Percentiles rank a stretch among this genome's conserved stretches.
Evolutionary conservation across 2,888 invertebrate genomes (phyloP).

Genomic region (Acanthosepion lycidas): DNA sequence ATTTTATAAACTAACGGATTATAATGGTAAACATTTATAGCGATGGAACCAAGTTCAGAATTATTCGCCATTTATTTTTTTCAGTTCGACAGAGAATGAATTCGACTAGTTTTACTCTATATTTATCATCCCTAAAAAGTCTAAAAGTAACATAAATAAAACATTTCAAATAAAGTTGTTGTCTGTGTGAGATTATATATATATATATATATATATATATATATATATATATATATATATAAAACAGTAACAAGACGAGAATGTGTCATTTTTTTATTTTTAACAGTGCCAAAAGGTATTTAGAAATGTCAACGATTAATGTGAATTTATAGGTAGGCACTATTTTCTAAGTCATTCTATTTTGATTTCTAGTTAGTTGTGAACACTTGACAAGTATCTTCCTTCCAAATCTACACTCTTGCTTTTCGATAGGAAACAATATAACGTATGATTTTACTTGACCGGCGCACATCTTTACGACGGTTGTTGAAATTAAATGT

Average conservation of each 20-base stretch:
- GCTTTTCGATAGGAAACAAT: background rate
- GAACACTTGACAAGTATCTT: background rate
- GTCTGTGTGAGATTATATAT: background rate
- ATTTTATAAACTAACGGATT: no score
- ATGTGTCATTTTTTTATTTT: no score
- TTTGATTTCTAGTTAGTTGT: background rate
- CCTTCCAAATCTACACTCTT: background rate
- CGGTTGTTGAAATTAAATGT: background rate
- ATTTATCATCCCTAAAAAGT: no score
- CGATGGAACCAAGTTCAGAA: no score
- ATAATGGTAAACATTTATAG: no score
- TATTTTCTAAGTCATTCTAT: background rate
- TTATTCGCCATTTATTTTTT: no score
- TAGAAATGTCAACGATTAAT: slow-evolving; percentile 15
- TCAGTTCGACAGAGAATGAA: no score
- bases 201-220: background rate
- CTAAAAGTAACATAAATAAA: no score
- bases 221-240: background rate
- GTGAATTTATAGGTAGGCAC: background rate
- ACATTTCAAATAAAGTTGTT: no score
- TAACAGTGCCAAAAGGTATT: background rate
- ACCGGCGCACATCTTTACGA: background rate
- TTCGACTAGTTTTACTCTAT: no score
- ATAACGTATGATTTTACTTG: background rate
- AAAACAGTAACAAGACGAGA: no score